Conservation (phyloP, 2,797 vertebrate genomes). For the Eleutherodactylus coqui region DNA sequence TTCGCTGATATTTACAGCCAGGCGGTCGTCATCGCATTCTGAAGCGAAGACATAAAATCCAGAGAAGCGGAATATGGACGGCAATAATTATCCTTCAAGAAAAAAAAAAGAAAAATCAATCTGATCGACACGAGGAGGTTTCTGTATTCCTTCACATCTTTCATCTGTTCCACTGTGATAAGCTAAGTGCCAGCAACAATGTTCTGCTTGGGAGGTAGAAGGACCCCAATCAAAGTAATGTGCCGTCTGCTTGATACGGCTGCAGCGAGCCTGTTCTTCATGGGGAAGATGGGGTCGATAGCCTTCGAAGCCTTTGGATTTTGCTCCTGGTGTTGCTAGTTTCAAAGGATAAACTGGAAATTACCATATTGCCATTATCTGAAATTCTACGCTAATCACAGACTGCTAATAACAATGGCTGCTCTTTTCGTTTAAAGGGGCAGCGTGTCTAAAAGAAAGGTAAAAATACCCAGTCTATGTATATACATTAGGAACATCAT, state of each 20-base stretch:
- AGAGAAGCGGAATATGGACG: not conserved
- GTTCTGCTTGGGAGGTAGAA: not conserved
- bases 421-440: not conserved
- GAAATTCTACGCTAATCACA: not conserved
- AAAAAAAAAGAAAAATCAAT: slow-evolving; percentile 14
- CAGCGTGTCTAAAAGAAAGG: not conserved
- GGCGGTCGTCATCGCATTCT: not conserved
- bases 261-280: not conserved
- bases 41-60: not conserved
- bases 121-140: not conserved
- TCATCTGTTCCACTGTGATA: slow-evolving; percentile 37
- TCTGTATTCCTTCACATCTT: not conserved
- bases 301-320: not conserved
- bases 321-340: not conserved
- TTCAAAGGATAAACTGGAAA: not conserved
- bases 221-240: slow-evolving; percentile 31
- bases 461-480: not conserved
- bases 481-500: too few relatives aligned
- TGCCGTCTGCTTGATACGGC: not conserved
- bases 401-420: not conserved
- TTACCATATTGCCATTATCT: not conserved
- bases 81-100: slow-evolving; percentile 22
- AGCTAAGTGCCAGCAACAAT: slow-evolving; percentile 22
- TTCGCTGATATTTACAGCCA: slow-evolving; percentile 20
- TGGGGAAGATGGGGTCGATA: not conserved